Conservation (phyloP, 2,797 vertebrate species). For the Enteromius unitaeniatus region DNA sequence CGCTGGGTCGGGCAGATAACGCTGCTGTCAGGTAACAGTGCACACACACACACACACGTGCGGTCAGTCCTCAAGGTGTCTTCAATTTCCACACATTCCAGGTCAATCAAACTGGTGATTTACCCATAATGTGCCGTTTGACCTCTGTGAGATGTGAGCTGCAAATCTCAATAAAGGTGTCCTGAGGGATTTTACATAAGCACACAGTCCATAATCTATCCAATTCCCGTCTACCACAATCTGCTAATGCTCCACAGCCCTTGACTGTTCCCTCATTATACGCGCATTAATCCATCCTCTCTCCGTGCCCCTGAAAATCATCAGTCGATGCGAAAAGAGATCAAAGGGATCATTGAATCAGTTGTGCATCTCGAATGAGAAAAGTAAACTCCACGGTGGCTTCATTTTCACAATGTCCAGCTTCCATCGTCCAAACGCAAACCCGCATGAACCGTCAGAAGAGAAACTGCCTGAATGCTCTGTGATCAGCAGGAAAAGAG, state of each 20-base stretch:
- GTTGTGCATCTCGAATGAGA: conserved; percentile 1
- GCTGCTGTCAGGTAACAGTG: conserved; percentile 21
- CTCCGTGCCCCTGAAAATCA: not conserved
- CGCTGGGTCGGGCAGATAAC: conserved; percentile 56
- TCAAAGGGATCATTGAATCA: conserved; percentile 29
- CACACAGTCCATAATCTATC: conserved; percentile 49
- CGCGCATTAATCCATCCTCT: conserved; percentile 40
- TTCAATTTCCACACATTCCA: conserved; percentile 63
- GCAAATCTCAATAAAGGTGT: conserved; percentile 59
- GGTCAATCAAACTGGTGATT: conserved; percentile 61
- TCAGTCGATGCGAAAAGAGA: conserved; percentile 23
- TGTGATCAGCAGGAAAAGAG: not conserved
- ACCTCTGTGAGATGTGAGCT: conserved; percentile 47
- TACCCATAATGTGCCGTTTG: conserved; percentile 53
- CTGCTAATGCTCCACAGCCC: conserved; percentile 43
- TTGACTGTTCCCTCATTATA: conserved; percentile 48
- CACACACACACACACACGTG: conserved; percentile 18
- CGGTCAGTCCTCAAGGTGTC: conserved; percentile 58
- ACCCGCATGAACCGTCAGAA: conserved; percentile 2
- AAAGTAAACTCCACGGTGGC: conserved; percentile 19
- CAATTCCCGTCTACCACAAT: conserved; percentile 39
- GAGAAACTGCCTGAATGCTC: not conserved
- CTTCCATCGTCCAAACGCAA: conserved; percentile 22
- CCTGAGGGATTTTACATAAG: conserved; percentile 48
- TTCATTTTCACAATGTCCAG: conserved; percentile 20